These are phyloP conservation scores for Idaea aversata DNA, from an alignment of 2,888 invertebrate species.

Conservation along the genomic window DNA sequence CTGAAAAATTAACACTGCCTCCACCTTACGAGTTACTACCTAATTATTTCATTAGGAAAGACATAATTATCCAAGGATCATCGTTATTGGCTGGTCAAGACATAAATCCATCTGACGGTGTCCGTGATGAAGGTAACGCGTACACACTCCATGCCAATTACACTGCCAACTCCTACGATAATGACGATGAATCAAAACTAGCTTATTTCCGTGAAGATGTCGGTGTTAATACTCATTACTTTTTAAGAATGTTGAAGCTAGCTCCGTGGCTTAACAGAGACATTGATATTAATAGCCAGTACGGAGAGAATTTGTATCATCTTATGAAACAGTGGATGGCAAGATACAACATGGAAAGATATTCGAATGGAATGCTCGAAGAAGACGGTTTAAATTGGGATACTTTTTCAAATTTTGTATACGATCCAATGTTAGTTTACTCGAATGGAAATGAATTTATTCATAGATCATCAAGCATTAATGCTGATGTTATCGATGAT, in stretches of 20 bases:
- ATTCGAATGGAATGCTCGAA: conserved; percentile 82
- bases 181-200: conserved; percentile 78
- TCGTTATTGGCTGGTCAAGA: conserved; percentile 50
- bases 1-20: conserved; percentile 80
- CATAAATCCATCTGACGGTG: conserved; percentile 42
- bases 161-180: conserved; percentile 58
- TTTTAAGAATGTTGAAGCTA: conserved; percentile 74
- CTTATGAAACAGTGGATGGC: conserved; percentile 84
- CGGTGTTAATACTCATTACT: conserved; percentile 84
- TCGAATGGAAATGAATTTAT: conserved; percentile 83
- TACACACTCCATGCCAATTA: conserved; percentile 66
- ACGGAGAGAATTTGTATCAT: conserved; percentile 83
- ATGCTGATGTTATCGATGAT: conserved; percentile 54
- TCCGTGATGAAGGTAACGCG: conserved; percentile 61
- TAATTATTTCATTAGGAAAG: conserved; percentile 82
- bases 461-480: conserved; percentile 68
- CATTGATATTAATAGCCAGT: conserved; percentile 57
- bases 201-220: conserved; percentile 87
- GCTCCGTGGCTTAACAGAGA: conserved; percentile 79
- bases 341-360: conserved; percentile 85
- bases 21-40: conserved; percentile 85
- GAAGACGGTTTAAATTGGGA: conserved; percentile 78
- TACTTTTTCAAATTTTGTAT: conserved; percentile 70
- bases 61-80: conserved; percentile 76
- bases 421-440: conserved; percentile 81